Conservation (phyloP, 2,888 invertebrate species). For the Chloroclystis v-ata region DNA sequence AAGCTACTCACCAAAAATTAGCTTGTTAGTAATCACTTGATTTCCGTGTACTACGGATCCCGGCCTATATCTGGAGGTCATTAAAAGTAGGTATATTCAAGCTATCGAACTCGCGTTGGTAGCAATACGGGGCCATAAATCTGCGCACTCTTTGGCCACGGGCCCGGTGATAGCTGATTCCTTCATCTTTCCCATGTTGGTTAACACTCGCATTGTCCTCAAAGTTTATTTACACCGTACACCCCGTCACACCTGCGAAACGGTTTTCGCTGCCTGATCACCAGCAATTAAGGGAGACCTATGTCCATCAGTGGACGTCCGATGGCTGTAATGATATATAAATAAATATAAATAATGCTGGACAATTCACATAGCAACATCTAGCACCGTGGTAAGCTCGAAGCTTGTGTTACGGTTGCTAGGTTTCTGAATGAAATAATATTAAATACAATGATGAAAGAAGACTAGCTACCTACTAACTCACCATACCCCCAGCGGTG, state of each 20-base stretch:
- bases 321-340: too few species aligned
- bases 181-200: conserved; percentile 99
- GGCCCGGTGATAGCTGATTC: conserved; percentile 99
- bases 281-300: too few species aligned
- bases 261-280: conserved; percentile 98
- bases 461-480: neutral
- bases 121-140: conserved; percentile 99
- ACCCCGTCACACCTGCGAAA: conserved; percentile 99
- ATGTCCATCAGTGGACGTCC: too few species aligned
- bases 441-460: neutral
- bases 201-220: conserved; percentile 99
- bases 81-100: conserved; percentile 76
- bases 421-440: too few species aligned
- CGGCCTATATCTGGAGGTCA: too few species aligned
- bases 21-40: too few species aligned
- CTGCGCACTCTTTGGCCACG: conserved; percentile 99
- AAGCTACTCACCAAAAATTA: too few species aligned
- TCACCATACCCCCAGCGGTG: conserved; percentile 56
- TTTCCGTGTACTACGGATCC: too few species aligned
- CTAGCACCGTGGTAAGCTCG: too few species aligned
- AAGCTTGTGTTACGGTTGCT: too few species aligned
- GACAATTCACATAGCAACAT: too few species aligned
- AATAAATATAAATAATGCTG: too few species aligned
- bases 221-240: conserved; percentile 99
- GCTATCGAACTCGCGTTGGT: conserved; percentile 99